These are phyloP conservation scores for Bradypus variegatus DNA, from an alignment of 2,797 vertebrate species.

Conservation along the genomic window DNA sequence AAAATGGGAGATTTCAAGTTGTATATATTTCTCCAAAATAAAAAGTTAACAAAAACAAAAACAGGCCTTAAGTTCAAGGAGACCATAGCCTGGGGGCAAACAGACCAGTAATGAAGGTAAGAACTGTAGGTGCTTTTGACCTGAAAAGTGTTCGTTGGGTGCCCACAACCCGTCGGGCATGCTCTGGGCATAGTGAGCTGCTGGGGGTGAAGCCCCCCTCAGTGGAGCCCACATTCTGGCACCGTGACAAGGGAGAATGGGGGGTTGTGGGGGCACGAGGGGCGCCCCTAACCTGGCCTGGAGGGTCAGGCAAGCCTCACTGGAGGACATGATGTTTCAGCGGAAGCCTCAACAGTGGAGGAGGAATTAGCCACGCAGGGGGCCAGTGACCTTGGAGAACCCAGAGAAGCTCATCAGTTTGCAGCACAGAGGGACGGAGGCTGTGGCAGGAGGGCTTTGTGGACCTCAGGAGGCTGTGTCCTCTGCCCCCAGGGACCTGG, in stretches of 20 bases:
- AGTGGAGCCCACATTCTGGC: not conserved
- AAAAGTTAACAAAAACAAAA: not conserved
- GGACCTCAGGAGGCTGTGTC: no score
- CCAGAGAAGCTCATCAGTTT: rapidly evolving
- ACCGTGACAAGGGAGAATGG: rapidly evolving
- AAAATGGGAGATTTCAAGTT: no score
- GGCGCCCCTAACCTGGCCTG: not conserved
- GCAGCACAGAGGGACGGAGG: not conserved
- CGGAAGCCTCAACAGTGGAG: not conserved
- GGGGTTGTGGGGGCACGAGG: rapidly evolving
- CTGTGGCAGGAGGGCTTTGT: not conserved
- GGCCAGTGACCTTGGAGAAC: not conserved
- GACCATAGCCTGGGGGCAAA: not conserved
- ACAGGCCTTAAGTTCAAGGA: not conserved
- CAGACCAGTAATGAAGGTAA: not conserved
- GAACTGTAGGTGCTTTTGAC: not conserved
- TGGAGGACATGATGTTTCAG: not conserved
- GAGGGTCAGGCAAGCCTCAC: not conserved
- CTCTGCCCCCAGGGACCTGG: not conserved
- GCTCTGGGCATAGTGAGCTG: not conserved
- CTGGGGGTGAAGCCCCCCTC: not conserved
- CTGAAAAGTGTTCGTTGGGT: not conserved
- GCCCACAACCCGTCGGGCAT: not conserved
- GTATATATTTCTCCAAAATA: no score
- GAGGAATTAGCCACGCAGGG: not conserved